Evolutionary conservation across 2,888 invertebrate genomes (phyloP), one percentile per base, ranked within the genome.

Genomic region (Muscina levida): DNA sequence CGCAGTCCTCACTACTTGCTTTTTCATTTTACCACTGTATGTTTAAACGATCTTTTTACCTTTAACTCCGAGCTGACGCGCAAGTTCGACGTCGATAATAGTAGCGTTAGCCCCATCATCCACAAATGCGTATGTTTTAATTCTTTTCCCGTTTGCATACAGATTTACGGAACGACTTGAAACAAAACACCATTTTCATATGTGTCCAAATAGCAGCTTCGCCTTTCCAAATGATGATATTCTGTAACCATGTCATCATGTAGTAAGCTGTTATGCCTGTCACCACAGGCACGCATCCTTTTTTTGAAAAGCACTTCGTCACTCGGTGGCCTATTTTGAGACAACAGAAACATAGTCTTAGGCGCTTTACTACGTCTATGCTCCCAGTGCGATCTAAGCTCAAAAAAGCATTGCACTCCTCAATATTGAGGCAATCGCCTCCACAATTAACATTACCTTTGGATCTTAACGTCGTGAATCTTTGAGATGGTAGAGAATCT

Each of bases 301-400:
- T 22, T n/a, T 57, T 62, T 39, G 17, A 26, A 59, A 37, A 72
- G 57, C 72, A 72, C 46, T 66, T 72, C 3, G n/a, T 10, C 0
- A 57, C 59, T 11, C 67, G 72, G 22, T 77, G 77, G 1, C 19
- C 10, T 8, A 39, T 57, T 48, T 72, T 77, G 0, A 77, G 56
- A 53, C 77, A 77, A 6, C 22, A 62, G 39, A 72, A 77, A 66
- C 77, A 72, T 6, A 71, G 24, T 10, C 19, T 46, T 1, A 66
- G 15, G 26, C 53, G 51, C 11, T 37, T 51, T 22, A 37, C 51
- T 15, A 17, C 66, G 8, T 57, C 66, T 66, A 66, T 65, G 31
- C 72, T 46, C 19, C 66, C 72, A 22, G 72, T 19, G 0, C 56
- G 31, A 5, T 65, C 6, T 17, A 59, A 22, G 13, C 11, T 19